Evolutionary conservation across 2,113 vertebrate genomes (phyloP).

Genomic region (Scortum barcoo): DNA sequence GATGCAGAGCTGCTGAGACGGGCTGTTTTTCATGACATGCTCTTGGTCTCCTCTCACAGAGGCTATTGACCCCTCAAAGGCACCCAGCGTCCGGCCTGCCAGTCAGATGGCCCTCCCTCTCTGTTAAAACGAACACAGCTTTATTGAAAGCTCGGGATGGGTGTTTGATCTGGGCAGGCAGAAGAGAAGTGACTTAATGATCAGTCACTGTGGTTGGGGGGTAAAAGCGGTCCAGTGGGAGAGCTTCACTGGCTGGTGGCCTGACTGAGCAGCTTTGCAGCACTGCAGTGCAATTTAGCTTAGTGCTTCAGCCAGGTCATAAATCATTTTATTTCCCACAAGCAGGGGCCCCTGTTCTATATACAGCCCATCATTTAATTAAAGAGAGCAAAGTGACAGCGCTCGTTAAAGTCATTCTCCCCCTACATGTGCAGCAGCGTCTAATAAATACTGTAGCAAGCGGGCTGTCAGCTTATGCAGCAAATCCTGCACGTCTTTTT

Average conservation of each 20-base stretch:
- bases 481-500: constrained; percentile 40
- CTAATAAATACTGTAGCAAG: constrained; percentile 65
- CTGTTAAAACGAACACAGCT: constrained; percentile 11
- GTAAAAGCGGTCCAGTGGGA: constrained; percentile 43
- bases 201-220: constrained; percentile 38
- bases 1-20: constrained; percentile 58
- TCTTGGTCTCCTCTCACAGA: constrained; percentile 20
- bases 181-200: constrained; percentile 55
- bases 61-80: constrained; percentile 35
- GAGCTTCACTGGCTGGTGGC: constrained; percentile 50
- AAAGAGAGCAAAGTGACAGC: constrained; percentile 83
- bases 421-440: constrained; percentile 60
- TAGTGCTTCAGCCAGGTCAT: constrained; percentile 84
- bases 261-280: constrained; percentile 79
- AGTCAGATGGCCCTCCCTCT: constrained; percentile 15
- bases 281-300: constrained; percentile 86
- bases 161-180: constrained; percentile 35
- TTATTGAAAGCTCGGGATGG: constrained; percentile 14
- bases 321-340: constrained; percentile 86
- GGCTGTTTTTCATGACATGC: constrained; percentile 46
- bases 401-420: constrained; percentile 77
- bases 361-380: constrained; percentile 87
- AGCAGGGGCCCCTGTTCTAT: constrained; percentile 79
- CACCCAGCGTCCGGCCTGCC: constrained; percentile 25
- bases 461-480: constrained; percentile 62